Conservation (phyloP, 2,797 vertebrate genomes). For the Cuniculus paca region DNA sequence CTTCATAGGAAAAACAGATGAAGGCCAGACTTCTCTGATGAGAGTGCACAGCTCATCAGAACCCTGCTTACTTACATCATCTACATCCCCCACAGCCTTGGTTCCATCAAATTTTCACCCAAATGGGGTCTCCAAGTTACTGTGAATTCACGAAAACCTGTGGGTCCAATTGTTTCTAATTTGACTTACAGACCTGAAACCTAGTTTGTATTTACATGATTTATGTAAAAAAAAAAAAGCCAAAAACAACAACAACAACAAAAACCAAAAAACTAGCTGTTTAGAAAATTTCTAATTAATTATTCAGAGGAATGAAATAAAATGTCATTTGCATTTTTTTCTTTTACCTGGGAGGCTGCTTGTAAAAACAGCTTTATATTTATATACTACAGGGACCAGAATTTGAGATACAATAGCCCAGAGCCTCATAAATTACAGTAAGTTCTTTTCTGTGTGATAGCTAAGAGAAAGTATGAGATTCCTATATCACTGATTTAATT, state of each 20-base stretch:
- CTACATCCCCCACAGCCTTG: neutral
- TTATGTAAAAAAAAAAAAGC: neutral
- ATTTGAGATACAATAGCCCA: neutral
- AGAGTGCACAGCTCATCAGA: neutral
- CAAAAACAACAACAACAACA: neutral
- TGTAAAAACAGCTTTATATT: slow-evolving; percentile 1
- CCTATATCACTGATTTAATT: slow-evolving; percentile 32
- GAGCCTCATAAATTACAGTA: neutral
- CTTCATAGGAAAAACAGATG: neutral
- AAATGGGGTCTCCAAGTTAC: neutral
- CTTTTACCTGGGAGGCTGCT: neutral
- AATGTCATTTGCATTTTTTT: neutral
- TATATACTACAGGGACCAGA: neutral
- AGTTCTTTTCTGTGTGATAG: neutral
- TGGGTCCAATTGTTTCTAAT: slow-evolving; percentile 23
- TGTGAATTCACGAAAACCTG: slow-evolving; percentile 16
- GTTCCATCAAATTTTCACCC: neutral
- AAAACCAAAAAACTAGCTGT: neutral
- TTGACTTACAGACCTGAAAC: slow-evolving; percentile 45
- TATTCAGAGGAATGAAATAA: slow-evolving; percentile 27
- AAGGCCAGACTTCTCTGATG: neutral
- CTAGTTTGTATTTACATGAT: slow-evolving; percentile 43
- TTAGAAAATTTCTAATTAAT: slow-evolving; percentile 28
- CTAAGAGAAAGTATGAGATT: neutral
- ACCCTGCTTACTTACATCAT: neutral